Conservation (phyloP, 2,113 vertebrate genomes). For the Fukomys damarensis region DNA sequence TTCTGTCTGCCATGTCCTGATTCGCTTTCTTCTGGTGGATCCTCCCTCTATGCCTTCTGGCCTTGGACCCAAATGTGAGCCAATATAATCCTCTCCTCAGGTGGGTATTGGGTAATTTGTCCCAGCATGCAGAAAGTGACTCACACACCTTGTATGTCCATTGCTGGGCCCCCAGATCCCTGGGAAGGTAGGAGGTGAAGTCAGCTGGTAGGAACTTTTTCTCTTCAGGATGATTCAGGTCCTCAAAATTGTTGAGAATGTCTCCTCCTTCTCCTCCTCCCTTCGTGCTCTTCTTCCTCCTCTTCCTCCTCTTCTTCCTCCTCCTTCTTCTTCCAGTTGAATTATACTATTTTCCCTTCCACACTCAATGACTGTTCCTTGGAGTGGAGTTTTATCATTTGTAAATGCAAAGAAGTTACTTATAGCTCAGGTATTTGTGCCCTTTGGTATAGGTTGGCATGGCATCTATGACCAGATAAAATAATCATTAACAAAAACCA, state of each 20-base stretch:
- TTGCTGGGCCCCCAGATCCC: background rate
- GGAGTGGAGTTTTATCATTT: background rate
- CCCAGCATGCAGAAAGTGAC: background rate
- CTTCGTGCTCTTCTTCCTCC: background rate
- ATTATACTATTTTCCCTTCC: background rate
- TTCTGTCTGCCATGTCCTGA: background rate
- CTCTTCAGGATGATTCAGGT: background rate
- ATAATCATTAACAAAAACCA: conserved; percentile 85
- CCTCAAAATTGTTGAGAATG: background rate
- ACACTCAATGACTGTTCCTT: background rate
- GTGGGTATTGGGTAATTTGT: background rate
- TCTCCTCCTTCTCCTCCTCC: background rate
- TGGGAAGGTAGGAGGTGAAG: background rate
- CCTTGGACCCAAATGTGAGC: background rate
- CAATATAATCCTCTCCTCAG: background rate
- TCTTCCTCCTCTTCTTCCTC: background rate
- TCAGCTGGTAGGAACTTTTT: background rate
- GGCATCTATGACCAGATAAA: conserved; percentile 22
- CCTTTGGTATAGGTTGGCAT: conserved; percentile 29
- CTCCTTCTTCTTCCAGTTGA: background rate
- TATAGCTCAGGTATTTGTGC: background rate
- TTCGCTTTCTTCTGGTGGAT: background rate
- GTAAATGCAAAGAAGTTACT: background rate
- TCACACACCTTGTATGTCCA: background rate
- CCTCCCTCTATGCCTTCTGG: background rate